A percentile compares a stretch with the other conserved stretches of the same genome.
Evolutionary conservation across 2,888 invertebrate species (phyloP).

Genomic region (Polia nebulosa): DNA sequence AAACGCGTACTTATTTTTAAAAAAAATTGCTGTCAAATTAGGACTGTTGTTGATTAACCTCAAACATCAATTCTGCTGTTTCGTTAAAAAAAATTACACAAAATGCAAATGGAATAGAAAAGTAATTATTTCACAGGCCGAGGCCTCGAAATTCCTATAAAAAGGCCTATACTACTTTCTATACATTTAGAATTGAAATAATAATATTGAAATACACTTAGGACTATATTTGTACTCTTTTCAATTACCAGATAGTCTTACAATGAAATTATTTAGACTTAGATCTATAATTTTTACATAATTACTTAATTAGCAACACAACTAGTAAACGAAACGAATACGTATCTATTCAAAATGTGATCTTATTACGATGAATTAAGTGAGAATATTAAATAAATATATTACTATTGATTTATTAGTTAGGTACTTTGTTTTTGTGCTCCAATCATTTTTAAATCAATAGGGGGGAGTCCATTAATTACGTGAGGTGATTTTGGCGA

Average conservation of each 20-base stretch:
- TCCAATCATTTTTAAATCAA: not conserved
- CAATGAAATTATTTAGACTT: slow-evolving; percentile 27
- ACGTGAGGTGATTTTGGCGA: no score
- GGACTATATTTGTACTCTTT: slow-evolving; percentile 70
- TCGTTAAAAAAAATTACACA: not conserved
- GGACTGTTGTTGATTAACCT: no score
- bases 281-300: slow-evolving; percentile 20
- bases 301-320: slow-evolving; percentile 11
- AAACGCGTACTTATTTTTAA: not conserved
- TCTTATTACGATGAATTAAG: slow-evolving; percentile 3
- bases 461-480: no score
- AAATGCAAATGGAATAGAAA: slow-evolving; percentile 9
- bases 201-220: slow-evolving; percentile 53
- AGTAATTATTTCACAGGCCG: not conserved
- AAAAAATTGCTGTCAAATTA: not conserved
- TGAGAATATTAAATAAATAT: not conserved
- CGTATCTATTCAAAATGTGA: slow-evolving; percentile 1
- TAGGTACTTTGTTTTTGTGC: not conserved
- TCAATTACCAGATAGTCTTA: slow-evolving; percentile 51
- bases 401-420: not conserved
- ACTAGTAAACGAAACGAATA: no score
- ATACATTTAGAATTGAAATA: slow-evolving; percentile 24
- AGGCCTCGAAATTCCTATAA: not conserved
- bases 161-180: slow-evolving; percentile 11
- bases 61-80: not conserved